Evolutionary conservation across 2,113 vertebrate species (phyloP).

Genomic region (Steatornis caripensis): DNA sequence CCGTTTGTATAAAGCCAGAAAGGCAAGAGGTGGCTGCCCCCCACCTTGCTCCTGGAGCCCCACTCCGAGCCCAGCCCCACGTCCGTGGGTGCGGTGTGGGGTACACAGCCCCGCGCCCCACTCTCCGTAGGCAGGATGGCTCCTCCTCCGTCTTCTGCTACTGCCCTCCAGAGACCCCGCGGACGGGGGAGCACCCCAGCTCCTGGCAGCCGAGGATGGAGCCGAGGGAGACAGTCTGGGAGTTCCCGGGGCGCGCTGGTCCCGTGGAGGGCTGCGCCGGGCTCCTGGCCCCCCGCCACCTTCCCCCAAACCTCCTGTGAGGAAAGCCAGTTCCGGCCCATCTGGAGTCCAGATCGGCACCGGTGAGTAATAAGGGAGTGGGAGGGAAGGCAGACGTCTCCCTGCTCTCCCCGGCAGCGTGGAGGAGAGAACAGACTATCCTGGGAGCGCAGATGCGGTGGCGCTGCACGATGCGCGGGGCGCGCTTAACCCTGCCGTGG

Average conservation of each 20-base stretch:
- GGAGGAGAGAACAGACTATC: conserved; percentile 28
- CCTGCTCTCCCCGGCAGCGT: background rate
- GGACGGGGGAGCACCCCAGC: background rate
- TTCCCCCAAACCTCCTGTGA: background rate
- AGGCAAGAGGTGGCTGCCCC: background rate
- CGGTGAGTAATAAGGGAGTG: conserved; percentile 37
- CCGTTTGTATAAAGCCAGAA: background rate
- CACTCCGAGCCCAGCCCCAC: fast-evolving
- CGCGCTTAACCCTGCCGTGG: background rate
- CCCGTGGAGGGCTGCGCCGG: fast-evolving
- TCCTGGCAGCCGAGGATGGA: background rate
- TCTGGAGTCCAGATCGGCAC: conserved; percentile 48
- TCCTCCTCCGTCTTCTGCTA: background rate
- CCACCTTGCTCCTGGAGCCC: background rate
- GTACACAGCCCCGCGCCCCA: fast-evolving
- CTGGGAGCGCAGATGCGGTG: background rate
- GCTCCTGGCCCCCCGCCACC: background rate
- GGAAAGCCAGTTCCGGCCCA: conserved; percentile 1
- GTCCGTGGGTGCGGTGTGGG: background rate
- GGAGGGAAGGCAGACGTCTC: conserved; percentile 59
- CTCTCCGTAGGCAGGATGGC: background rate
- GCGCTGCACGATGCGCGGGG: background rate
- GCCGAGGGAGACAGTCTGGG: background rate
- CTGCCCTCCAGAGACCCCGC: background rate
- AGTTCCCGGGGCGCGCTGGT: fast-evolving